These are phyloP conservation scores for Anastatus disparis DNA, from an alignment of 1,140 invertebrate genomes.

Conservation along the genomic window DNA sequence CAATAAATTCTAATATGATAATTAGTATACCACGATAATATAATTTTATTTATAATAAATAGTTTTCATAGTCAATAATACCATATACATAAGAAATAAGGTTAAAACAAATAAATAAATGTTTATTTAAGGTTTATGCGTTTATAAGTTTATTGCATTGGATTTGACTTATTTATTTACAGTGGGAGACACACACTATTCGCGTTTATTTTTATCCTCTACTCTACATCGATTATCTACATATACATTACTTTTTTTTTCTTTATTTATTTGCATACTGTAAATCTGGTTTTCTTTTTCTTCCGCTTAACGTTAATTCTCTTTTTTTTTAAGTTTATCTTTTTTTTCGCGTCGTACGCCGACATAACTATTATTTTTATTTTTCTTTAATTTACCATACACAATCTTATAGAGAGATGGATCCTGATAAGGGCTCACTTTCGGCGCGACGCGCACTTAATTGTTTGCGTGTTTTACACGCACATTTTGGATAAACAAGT, in stretches of 20 bases:
- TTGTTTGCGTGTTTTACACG: background rate
- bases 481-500: background rate
- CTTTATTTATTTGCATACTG: conserved; percentile 52
- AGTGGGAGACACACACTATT: conserved; percentile 62
- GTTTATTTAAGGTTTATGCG: conserved; percentile 43
- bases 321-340: conserved; percentile 39
- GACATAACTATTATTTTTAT: conserved; percentile 4
- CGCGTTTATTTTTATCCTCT: conserved; percentile 48
- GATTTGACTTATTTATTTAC: conserved; percentile 62
- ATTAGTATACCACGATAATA: too few relatives aligned
- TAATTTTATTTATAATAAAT: too few relatives aligned
- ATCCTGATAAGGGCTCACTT: conserved; percentile 51
- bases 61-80: too few relatives aligned
- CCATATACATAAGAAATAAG: too few relatives aligned
- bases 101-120: too few relatives aligned
- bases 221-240: conserved; percentile 61
- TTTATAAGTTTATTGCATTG: conserved; percentile 65
- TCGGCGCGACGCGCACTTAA: conserved; percentile 12
- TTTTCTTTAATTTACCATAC: conserved; percentile 47
- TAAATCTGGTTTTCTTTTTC: too few relatives aligned
- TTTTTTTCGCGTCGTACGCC: conserved; percentile 34
- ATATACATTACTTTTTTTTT: too few relatives aligned
- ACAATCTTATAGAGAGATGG: conserved; percentile 51
- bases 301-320: conserved; percentile 43
- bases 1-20: too few relatives aligned